A percentile compares a stretch with the other conserved stretches of the same genome.
These are phyloP conservation scores for Macrostomum cliftonense DNA, from an alignment of 2,888 invertebrate species.

Conservation along the genomic window DNA sequence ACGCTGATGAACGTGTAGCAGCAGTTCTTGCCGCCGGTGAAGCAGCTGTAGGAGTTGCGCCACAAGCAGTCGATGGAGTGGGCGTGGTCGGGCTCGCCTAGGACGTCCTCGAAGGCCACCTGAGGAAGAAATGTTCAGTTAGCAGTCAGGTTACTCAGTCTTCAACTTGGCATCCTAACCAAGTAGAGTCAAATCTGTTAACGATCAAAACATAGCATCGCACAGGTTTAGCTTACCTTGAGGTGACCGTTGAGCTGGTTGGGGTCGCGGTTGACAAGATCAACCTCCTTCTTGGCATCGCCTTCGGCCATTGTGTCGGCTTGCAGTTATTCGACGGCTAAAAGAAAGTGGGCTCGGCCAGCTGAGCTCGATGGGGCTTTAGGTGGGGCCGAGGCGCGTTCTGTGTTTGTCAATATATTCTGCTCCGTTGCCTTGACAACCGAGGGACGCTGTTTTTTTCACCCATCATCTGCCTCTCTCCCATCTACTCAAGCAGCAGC, in stretches of 20 bases:
- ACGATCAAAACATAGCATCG: neutral
- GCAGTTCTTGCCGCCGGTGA: slow-evolving; percentile 47
- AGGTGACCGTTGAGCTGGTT: slow-evolving; percentile 50
- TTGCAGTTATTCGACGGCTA: too few species aligned
- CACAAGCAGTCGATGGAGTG: slow-evolving; percentile 48
- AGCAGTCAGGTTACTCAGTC: neutral
- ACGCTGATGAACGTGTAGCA: slow-evolving; percentile 51
- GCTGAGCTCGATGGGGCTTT: too few species aligned
- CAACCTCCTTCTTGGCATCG: slow-evolving; percentile 15
- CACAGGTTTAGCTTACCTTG: slow-evolving; percentile 42
- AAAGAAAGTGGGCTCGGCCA: too few species aligned
- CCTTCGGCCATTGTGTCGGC: too few species aligned
- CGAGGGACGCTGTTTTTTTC: too few species aligned
- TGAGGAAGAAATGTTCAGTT: slow-evolving; percentile 23
- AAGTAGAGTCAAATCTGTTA: too few species aligned
- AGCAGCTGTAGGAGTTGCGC: slow-evolving; percentile 49
- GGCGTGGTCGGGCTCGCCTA: slow-evolving; percentile 18
- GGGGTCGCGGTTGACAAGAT: slow-evolving; percentile 52
- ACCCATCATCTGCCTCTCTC: too few species aligned
- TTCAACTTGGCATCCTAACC: neutral
- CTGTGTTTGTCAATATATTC: too few species aligned
- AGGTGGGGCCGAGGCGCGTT: too few species aligned
- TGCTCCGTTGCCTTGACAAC: too few species aligned
- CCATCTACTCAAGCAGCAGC: too few species aligned
- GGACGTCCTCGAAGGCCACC: slow-evolving; percentile 32